Base-by-base conservation (phyloP, 2,113 vertebrate genomes). In the Vidua chalybeata region DNA sequence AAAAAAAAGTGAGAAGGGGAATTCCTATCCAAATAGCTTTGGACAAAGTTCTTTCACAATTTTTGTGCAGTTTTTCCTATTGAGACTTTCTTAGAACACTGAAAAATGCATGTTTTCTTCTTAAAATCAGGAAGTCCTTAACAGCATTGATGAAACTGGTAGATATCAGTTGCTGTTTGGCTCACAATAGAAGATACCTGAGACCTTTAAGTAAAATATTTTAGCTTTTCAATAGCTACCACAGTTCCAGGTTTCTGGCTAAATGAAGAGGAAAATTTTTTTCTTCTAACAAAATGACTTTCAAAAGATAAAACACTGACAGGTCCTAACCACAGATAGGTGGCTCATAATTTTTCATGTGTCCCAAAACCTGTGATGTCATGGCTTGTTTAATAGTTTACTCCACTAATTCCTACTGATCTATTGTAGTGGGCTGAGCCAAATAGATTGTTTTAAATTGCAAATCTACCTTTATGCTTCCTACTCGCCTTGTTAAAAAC, bases 171-270 rank as follows among this genome's bases (percentile, higher is more conserved):
- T 3, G 0, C 20, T 45, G 2, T 63, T 72, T 46, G 24, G 4
- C 10, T 84, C 7, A 18, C 10, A 24, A 7, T 4, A 19, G 30
- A 74, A 77, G 8, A 49, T 11, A 39, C 1, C 1, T 1, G 4
- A 13, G 7, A 22, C 17, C 10, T 45, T 51, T 13, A 51, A 35
- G 15, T 19, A 5, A 45, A 73, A 24, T 77, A 62, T 20, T 81
- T 62, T 6, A 62, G 16, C 58, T 62, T 39, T 39, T 28, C 17
- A 39, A 28, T 19, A 28, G 35, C 24, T 39, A 19, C 35, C 26
- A 39, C 59, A 28, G 9, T 28, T 69, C 59, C 63, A 84, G 15
- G 5, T 52, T 39, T 76, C 39, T 87, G 37, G 22, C 8, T 68
- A 66, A 64, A 45, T 12, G 3, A 61, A 61, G 15, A 22, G 11